These are phyloP conservation scores for Caenorhabditis plicata DNA, from an alignment of 2,888 invertebrate species.

Conservation along the genomic window DNA sequence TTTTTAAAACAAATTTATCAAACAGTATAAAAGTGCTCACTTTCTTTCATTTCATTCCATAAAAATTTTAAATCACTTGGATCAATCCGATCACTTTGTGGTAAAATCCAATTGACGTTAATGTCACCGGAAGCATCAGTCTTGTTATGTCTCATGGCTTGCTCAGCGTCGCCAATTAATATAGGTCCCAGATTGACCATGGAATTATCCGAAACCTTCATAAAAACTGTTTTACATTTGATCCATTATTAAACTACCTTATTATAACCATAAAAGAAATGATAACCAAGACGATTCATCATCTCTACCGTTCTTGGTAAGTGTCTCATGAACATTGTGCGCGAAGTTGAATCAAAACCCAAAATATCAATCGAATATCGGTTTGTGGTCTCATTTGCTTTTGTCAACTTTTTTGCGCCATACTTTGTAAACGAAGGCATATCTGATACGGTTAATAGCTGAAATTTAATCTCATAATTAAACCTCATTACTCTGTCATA, in stretches of 20 bases:
- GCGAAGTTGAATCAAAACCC: constrained; percentile 46
- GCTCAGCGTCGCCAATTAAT: constrained; percentile 72
- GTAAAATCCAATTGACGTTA: constrained; percentile 41
- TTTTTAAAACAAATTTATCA: not conserved
- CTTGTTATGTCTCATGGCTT: constrained; percentile 31
- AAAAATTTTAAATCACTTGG: constrained; percentile 49
- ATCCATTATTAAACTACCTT: constrained; percentile 75
- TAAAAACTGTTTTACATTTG: too few species aligned
- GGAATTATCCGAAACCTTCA: constrained; percentile 81
- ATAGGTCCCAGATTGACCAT: constrained; percentile 85
- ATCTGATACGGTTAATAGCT: constrained; percentile 17
- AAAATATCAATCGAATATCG: constrained; percentile 39
- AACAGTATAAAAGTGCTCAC: constrained; percentile 18
- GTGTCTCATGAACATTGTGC: constrained; percentile 55
- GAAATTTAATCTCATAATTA: too few species aligned
- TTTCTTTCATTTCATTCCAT: constrained; percentile 56
- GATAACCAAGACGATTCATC: constrained; percentile 73
- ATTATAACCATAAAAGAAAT: constrained; percentile 84
- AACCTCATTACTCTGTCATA: too few species aligned
- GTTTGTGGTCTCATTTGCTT: constrained; percentile 3
- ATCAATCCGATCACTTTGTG: constrained; percentile 32
- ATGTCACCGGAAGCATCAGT: constrained; percentile 33
- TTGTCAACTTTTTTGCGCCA: constrained; percentile 8
- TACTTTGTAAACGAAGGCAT: constrained; percentile 12
- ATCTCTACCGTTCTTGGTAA: constrained; percentile 69